Conservation (phyloP, 2,797 vertebrate genomes). For the Apogon hyalosoma region DNA sequence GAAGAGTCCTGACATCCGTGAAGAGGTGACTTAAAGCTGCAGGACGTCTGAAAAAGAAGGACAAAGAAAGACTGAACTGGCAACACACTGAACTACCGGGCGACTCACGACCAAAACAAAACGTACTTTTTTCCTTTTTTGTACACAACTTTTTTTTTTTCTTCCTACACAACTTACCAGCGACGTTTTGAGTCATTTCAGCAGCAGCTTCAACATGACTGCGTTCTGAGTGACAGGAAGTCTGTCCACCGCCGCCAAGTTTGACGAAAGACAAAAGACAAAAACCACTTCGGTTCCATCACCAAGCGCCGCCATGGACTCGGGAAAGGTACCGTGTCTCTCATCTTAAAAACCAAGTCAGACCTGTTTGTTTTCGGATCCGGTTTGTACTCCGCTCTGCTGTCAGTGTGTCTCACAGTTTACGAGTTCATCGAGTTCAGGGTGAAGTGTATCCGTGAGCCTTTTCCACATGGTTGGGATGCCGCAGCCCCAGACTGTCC, state of each 20-base stretch:
- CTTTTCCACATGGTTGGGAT: conserved; percentile 24
- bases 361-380: neutral
- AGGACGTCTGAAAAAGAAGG: neutral
- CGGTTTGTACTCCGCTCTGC: neutral
- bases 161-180: neutral
- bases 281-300: neutral
- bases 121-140: neutral
- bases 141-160: neutral
- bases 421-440: conserved; percentile 30
- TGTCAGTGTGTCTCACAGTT: conserved; percentile 6
- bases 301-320: conserved; percentile 67
- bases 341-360: neutral
- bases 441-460: neutral
- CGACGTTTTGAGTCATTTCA: neutral
- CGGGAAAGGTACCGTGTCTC: conserved; percentile 69
- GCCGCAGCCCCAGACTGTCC: neutral
- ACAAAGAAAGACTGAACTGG: neutral
- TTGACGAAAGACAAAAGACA: conserved; percentile 18
- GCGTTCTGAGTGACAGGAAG: conserved; percentile 36
- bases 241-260: conserved; percentile 1
- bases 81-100: neutral
- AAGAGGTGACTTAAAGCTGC: neutral
- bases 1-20: neutral
- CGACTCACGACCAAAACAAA: neutral
- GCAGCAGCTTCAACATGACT: conserved; percentile 4